Evolutionary conservation across 1,140 invertebrate genomes (phyloP).

Genomic region (Brachionus calyciflorus): DNA sequence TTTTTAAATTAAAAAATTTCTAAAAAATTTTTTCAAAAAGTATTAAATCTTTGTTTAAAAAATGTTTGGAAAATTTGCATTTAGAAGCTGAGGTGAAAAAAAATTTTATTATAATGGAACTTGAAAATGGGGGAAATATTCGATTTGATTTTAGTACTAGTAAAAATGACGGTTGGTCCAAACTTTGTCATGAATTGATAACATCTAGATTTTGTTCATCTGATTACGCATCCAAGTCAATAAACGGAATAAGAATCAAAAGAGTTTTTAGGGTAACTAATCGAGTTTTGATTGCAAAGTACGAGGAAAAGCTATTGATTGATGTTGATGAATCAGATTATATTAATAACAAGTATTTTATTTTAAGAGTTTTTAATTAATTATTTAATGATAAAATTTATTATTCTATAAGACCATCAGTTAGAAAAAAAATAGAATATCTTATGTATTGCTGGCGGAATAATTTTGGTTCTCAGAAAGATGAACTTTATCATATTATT

Average conservation of each 20-base stretch:
- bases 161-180: slow-evolving; percentile 56
- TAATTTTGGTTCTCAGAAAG: slow-evolving; percentile 6
- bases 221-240: slow-evolving; percentile 54
- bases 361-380: neutral
- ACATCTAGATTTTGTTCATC: slow-evolving; percentile 59
- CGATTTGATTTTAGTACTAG: slow-evolving; percentile 57
- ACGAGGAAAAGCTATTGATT: slow-evolving; percentile 55
- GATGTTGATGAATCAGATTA: slow-evolving; percentile 50
- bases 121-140: slow-evolving; percentile 60
- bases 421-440: slow-evolving; percentile 43
- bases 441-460: slow-evolving; percentile 17
- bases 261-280: slow-evolving; percentile 57
- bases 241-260: slow-evolving; percentile 57
- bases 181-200: slow-evolving; percentile 58
- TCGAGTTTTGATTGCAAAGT: slow-evolving; percentile 54
- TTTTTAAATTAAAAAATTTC: no score
- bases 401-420: slow-evolving; percentile 5
- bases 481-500: slow-evolving; percentile 25
- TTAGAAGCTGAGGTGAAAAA: neutral
- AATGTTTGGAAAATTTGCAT: slow-evolving; percentile 5
- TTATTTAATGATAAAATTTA: neutral
- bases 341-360: slow-evolving; percentile 44
- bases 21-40: neutral
- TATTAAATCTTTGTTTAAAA: neutral
- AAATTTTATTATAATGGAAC: slow-evolving; percentile 52